Conservation (phyloP, 2,888 invertebrate genomes). For the Melanostoma mellinum region DNA sequence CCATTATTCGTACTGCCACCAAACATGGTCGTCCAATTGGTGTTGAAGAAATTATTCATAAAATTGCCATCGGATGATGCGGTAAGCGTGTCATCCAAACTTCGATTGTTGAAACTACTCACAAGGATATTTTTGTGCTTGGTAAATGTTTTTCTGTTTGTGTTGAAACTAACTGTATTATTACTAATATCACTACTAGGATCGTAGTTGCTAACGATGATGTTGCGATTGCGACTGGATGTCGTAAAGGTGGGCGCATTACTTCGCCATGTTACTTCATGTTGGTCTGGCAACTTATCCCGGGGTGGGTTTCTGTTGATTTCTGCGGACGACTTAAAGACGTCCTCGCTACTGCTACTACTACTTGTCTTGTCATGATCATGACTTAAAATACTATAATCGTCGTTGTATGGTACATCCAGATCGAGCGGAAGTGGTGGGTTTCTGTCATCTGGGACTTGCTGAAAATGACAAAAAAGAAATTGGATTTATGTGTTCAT, state of each 20-base stretch:
- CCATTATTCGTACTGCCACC: slow-evolving; percentile 75
- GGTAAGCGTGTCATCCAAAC: slow-evolving; percentile 54
- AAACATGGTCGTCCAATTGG: slow-evolving; percentile 78
- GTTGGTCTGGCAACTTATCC: slow-evolving; percentile 50
- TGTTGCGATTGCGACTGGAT: slow-evolving; percentile 79
- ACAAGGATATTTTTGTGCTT: slow-evolving; percentile 81
- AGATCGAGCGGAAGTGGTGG: slow-evolving; percentile 86
- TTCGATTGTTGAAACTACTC: slow-evolving; percentile 74
- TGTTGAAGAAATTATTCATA: slow-evolving; percentile 80
- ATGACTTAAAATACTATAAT: slow-evolving; percentile 83
- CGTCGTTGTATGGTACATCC: slow-evolving; percentile 86
- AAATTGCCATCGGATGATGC: slow-evolving; percentile 69
- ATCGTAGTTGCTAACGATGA: slow-evolving; percentile 81
- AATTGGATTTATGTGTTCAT: no score
- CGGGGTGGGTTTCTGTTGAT: slow-evolving; percentile 73
- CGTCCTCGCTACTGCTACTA: slow-evolving; percentile 64
- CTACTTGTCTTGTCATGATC: slow-evolving; percentile 75
- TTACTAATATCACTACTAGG: slow-evolving; percentile 78
- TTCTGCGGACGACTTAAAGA: slow-evolving; percentile 67
- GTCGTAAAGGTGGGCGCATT: slow-evolving; percentile 71
- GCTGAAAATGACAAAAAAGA: slow-evolving; percentile 65
- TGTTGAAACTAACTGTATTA: slow-evolving; percentile 67
- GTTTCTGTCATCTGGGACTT: slow-evolving; percentile 81
- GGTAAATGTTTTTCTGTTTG: slow-evolving; percentile 79
- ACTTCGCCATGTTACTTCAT: slow-evolving; percentile 57